A percentile compares a stretch with the other conserved stretches of the same genome.
phyloP scores from a whole-genome alignment of 1,140 invertebrate species.

The Drosophila mauritiana region DNA sequence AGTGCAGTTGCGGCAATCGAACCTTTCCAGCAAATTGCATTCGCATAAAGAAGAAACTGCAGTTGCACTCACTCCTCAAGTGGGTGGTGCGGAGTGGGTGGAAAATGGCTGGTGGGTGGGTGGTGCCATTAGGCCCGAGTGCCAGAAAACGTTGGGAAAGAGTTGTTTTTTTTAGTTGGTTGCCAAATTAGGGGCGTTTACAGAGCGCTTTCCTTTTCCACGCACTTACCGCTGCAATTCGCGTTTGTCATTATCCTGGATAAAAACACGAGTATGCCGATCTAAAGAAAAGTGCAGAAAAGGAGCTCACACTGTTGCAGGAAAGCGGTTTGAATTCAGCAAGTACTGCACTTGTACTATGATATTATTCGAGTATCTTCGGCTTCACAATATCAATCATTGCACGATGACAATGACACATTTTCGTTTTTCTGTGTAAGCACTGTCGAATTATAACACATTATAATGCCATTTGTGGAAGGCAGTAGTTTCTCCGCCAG shows the following conservation, averaged over 20 bases:
- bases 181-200: slow-evolving; percentile 78
- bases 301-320: neutral
- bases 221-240: slow-evolving; percentile 45
- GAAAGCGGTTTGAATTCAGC: neutral
- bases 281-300: slow-evolving; percentile 3
- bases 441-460: slow-evolving; percentile 63
- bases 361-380: neutral
- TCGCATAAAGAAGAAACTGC: slow-evolving; percentile 75
- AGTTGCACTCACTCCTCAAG: slow-evolving; percentile 45
- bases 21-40: slow-evolving; percentile 82
- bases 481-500: slow-evolving; percentile 24
- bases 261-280: slow-evolving; percentile 8
- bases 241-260: slow-evolving; percentile 42
- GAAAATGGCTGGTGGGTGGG: slow-evolving; percentile 1
- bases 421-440: slow-evolving; percentile 13
- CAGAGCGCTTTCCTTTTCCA: slow-evolving; percentile 62
- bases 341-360: neutral
- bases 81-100: slow-evolving; percentile 21
- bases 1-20: slow-evolving; percentile 55
- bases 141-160: slow-evolving; percentile 12
- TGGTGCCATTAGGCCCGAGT: slow-evolving; percentile 51
- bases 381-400: slow-evolving; percentile 4
- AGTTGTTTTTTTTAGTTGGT: slow-evolving; percentile 48
- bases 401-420: slow-evolving; percentile 18
- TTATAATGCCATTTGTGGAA: slow-evolving; percentile 68